A percentile compares a stretch with the other conserved stretches of the same genome.
Conservation (phyloP, 2,888 invertebrate species). For the Synergus itoensis region DNA sequence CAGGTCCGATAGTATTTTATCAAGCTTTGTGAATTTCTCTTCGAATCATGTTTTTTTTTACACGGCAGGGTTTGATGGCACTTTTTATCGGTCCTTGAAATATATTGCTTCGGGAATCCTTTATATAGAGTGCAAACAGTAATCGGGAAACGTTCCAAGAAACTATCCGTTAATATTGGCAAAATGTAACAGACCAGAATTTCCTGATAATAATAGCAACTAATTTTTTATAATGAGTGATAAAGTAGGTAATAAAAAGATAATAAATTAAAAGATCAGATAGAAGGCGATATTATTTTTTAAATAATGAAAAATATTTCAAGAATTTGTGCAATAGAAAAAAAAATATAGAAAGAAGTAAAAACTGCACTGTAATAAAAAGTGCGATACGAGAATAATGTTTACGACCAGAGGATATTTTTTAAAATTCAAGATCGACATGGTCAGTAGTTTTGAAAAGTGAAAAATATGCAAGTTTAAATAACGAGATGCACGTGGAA, state of each 20-base stretch:
- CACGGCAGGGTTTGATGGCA: background rate
- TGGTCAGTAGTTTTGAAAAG: background rate
- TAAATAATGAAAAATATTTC: background rate
- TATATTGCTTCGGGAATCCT: constrained; percentile 30
- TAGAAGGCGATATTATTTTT: background rate
- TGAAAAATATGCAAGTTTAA: background rate
- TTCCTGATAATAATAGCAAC: background rate
- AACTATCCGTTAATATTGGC: constrained; percentile 15
- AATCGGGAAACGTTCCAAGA: constrained; percentile 22
- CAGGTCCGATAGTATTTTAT: constrained; percentile 8
- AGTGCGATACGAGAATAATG: background rate
- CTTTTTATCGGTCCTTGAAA: constrained; percentile 32
- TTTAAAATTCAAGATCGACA: background rate
- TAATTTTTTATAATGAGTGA: background rate
- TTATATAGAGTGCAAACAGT: constrained; percentile 33
- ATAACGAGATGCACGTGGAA: background rate
- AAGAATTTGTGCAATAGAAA: background rate
- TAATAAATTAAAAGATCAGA: background rate
- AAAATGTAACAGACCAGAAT: background rate
- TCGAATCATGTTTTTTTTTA: background rate
- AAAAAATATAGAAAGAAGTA: no score
- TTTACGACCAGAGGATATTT: background rate
- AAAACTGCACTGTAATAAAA: no score
- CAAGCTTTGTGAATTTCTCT: constrained; percentile 16
- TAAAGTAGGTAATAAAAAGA: background rate